Evolutionary conservation across 2,888 invertebrate species (phyloP), one percentile per base, ranked within the genome.

Genomic region (Morpho achilles): DNA sequence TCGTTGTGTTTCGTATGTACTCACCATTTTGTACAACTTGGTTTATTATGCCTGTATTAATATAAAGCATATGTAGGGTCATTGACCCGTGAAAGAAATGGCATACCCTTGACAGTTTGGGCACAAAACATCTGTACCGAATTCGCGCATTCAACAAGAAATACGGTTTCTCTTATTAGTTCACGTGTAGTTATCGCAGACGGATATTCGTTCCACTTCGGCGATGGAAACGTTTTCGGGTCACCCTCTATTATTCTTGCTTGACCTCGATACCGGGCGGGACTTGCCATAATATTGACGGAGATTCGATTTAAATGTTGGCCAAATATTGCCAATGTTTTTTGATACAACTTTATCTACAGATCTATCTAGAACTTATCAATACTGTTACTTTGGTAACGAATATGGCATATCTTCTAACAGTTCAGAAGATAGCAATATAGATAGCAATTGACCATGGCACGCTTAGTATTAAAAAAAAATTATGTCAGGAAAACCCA

Each of bases 101-200:
- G 51, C 8, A 48, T 42, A 47, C n/a, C 39, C 55, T 58, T 58
- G 46, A 46, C 71, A 71, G 72, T 78, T 76, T 77, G 71, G 74
- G 74, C 67, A 62, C 70, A 71, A 72, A 74, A 69, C 84, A 82
- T 79, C 79, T 84, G 84, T 66, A 77, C 74, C 70, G 65, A 78
- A 79, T 82, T 80, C 79, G 73, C 80, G 77, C 79, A 76, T 82
- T 75, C 66, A 67, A 63, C 66, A 70, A 79, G 78, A 84, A 83
- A 82, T 83, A 84, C 75, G 76, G 68, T 73, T 63, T 71, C 64
- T 69, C 82, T 83, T 82, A 84, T 84, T 82, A 81, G 77, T 74
- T 69, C 74, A 66, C 74, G 73, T 77, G 67, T 69, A 65, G 63
- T 62, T 63, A 67, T 61, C 65, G 68, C 64, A 42, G 23, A 59